Evolutionary conservation across 2,113 vertebrate genomes (phyloP).

Genomic region (Rattus rattus): DNA sequence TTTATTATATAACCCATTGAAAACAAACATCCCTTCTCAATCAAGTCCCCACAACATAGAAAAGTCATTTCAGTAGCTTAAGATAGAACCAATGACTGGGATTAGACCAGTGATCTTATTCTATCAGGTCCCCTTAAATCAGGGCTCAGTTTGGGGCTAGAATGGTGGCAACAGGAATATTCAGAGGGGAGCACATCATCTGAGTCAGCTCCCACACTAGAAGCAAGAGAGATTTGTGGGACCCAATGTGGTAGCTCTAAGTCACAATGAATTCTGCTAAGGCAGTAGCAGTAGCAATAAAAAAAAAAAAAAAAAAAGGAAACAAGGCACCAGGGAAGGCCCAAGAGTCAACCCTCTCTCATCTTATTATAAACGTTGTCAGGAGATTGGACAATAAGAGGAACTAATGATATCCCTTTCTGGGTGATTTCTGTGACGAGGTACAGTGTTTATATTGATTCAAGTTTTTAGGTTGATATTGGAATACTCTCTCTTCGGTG

Average conservation of each 20-base stretch:
- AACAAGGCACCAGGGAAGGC: conserved; percentile 3
- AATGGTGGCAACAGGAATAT: conserved; percentile 16
- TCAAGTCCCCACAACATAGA: background rate
- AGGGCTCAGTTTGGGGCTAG: background rate
- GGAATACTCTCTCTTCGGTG: conserved; percentile 49
- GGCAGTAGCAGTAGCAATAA: conserved; percentile 25
- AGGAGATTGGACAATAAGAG: conserved; percentile 36
- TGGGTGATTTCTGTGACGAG: conserved; percentile 53
- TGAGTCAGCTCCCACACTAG: background rate
- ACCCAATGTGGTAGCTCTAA: conserved; percentile 26
- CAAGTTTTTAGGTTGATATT: conserved; percentile 57
- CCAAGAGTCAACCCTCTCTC: background rate
- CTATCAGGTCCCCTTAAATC: conserved; percentile 57
- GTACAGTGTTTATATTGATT: conserved; percentile 66
- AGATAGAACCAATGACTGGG: conserved; percentile 45
- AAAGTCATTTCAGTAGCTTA: conserved; percentile 1
- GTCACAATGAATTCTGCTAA: conserved; percentile 41
- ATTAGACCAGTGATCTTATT: conserved; percentile 55
- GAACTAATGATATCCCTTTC: background rate
- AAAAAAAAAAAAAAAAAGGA: background rate
- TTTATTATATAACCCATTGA: background rate
- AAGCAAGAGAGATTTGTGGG: conserved; percentile 55
- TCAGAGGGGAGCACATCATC: conserved; percentile 13
- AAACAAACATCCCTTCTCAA: background rate
- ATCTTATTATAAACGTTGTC: background rate